These are phyloP conservation scores for Eriocheir sinensis DNA, from an alignment of 1,140 invertebrate genomes.

Conservation along the genomic window DNA sequence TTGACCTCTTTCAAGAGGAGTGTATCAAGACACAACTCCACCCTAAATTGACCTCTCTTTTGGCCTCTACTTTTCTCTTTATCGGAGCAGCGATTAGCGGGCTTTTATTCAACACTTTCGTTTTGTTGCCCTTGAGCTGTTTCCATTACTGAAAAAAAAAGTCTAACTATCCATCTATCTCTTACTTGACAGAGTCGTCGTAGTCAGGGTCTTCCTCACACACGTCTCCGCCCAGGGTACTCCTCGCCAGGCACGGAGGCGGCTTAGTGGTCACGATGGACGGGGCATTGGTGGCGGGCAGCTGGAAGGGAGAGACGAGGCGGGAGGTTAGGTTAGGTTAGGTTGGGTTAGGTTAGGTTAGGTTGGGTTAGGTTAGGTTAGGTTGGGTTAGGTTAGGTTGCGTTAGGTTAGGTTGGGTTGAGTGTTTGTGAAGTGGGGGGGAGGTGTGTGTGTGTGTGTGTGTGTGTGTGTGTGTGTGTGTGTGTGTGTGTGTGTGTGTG, in stretches of 20 bases:
- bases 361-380: neutral
- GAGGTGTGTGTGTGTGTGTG: neutral
- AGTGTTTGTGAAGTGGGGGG: neutral
- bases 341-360: neutral
- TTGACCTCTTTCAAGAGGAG: too few species aligned
- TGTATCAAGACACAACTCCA: neutral
- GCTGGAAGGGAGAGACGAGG: neutral
- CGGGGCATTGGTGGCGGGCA: neutral
- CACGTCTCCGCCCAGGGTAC: neutral
- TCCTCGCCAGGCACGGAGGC: neutral
- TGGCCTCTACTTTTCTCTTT: neutral
- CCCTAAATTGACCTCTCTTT: neutral
- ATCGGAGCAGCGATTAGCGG: neutral
- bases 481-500: neutral
- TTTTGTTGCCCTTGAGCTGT: neutral
- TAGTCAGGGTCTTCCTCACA: neutral
- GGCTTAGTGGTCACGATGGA: neutral
- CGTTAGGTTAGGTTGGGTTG: neutral
- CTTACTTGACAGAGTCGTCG: neutral
- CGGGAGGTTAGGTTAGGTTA: neutral
- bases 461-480: conserved; percentile 29
- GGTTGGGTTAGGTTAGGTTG: too few species aligned
- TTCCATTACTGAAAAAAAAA: neutral
- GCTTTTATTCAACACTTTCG: neutral
- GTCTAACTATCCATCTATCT: conserved; percentile 15